Evolutionary conservation across 2,113 vertebrate genomes (phyloP), one percentile per base, ranked within the genome.

Genomic region (Chaetops frenatus): DNA sequence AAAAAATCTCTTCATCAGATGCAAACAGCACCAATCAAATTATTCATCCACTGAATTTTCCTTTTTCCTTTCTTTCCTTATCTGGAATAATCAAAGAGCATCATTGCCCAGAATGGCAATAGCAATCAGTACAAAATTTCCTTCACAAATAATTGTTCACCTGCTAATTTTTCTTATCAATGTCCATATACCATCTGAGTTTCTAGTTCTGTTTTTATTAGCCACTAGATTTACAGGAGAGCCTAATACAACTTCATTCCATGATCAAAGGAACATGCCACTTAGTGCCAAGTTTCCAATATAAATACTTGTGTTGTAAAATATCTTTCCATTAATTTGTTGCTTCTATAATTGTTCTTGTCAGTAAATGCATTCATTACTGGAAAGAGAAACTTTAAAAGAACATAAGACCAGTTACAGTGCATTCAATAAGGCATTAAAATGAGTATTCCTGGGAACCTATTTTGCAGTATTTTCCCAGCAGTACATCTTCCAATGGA

Each of bases 381-480:
- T 83, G 94, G 88, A 88, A 97, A 78, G 64, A 81, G 83, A 86
- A 86, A 60, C 80, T 93, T 70, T 8, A 64, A 96, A 91, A 71
- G 86, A 81, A 51, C 19, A 0, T 47, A 36, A 86, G 82, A 77
- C 74, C 48, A 60, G 86, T 58, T 83, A 29, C 50, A 90, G 60
- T 77, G 38, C 54, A 28, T 61, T 88, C 92, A 96, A 27, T 58
- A 88, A 80, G 42, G 58, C 71, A 88, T 92, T 91, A 95, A 97
- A 90, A 92, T 77, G 38, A 96, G 86, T 67, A 64, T 91, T 91
- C 82, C 86, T 97, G 95, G 83, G 95, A 97, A 96, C 80, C 7
- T 2, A 81, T 84, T 71, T 84, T 84, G 88, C 17, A 84, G 77
- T 81, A 10, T 94, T 94, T 97, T 97, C 96, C 96, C 96, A 97